These are phyloP conservation scores for Ichneumon xanthorius DNA, from an alignment of 2,888 invertebrate genomes.

Conservation along the genomic window DNA sequence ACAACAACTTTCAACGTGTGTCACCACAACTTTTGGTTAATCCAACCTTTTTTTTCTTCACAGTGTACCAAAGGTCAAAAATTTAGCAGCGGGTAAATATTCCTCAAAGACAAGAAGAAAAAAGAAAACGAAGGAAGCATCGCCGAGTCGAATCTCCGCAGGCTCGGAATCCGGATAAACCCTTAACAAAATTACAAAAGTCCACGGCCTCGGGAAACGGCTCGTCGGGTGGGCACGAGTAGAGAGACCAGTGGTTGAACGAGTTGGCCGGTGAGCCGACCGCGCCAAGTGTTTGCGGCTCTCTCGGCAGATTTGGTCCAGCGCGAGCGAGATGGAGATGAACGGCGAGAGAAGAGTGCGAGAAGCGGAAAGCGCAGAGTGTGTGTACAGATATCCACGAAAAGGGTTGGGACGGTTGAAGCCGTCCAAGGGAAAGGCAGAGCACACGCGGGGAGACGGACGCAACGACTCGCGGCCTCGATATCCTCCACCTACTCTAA, in stretches of 20 bases:
- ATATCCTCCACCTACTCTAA: conserved; percentile 9
- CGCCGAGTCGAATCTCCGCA: background rate
- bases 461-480: conserved; percentile 17
- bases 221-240: conserved; percentile 3
- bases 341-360: background rate
- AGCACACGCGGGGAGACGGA: conserved; percentile 6
- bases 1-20: no score
- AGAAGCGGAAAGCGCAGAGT: conserved; percentile 19
- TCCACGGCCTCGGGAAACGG: conserved; percentile 10
- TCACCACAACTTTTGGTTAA: no score
- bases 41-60: background rate
- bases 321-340: background rate
- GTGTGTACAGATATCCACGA: background rate
- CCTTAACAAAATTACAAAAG: conserved; percentile 44
- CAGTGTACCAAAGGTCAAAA: background rate
- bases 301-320: conserved; percentile 53
- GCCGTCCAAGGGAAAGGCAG: conserved; percentile 36
- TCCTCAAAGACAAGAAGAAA: background rate
- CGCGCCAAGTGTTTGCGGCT: conserved; percentile 78
- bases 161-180: background rate
- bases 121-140: background rate
- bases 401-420: conserved; percentile 30
- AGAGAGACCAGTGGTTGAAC: conserved; percentile 24
- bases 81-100: no score
- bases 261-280: conserved; percentile 33